Evolutionary conservation across 2,113 vertebrate genomes (phyloP).

Genomic region (Sterrhoptilus dennistouni): DNA sequence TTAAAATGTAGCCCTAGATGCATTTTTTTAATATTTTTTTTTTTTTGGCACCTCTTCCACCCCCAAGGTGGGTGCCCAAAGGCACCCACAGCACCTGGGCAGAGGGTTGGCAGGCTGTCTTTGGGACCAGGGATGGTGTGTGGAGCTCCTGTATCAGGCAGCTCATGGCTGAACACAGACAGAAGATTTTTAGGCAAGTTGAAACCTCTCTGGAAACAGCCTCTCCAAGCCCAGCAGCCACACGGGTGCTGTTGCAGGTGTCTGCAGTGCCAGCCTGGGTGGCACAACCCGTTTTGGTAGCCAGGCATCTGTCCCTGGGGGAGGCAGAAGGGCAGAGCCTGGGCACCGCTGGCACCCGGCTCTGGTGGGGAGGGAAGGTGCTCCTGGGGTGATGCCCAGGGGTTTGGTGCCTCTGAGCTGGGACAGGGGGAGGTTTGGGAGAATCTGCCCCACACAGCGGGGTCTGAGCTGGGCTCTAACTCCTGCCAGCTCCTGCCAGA

Average conservation of each 20-base stretch:
- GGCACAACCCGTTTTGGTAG: neutral
- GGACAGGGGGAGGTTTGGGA: neutral
- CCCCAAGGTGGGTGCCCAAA: rapidly evolving
- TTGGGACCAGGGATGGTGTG: rapidly evolving
- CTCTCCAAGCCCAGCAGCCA: neutral
- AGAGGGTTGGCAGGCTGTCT: neutral
- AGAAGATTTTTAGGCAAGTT: neutral
- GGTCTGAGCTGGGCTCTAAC: neutral
- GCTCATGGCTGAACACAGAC: neutral
- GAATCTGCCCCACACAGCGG: neutral
- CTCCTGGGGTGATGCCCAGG: rapidly evolving
- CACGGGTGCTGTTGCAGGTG: neutral
- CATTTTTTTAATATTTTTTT: neutral
- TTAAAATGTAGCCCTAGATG: neutral
- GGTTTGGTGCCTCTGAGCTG: neutral
- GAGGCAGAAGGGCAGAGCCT: neutral
- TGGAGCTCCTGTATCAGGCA: neutral
- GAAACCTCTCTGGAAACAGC: neutral
- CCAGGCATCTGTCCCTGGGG: neutral
- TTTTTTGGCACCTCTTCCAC: neutral
- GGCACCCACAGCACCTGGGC: neutral
- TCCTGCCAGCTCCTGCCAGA: neutral
- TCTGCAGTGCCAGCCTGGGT: neutral
- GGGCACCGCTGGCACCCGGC: neutral
- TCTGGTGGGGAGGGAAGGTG: rapidly evolving